Percentiles rank a stretch among this genome's conserved stretches.
phyloP scores from a whole-genome alignment of 1,140 invertebrate species.

The Monochamus saltuarius region DNA sequence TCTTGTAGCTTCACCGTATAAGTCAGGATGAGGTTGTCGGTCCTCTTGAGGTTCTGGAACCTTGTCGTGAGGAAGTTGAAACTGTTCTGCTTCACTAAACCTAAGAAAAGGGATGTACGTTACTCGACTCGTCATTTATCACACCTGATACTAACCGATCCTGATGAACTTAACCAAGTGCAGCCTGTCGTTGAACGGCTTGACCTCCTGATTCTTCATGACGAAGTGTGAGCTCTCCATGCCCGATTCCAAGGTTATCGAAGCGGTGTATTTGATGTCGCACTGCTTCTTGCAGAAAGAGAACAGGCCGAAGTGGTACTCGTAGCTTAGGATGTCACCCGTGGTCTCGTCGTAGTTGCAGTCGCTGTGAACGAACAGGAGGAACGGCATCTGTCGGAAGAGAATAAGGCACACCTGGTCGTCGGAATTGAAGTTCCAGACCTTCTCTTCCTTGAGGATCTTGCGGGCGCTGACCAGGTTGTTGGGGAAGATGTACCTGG shows the following conservation, averaged over 20 bases:
- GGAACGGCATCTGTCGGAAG: neutral
- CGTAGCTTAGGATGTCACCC: constrained; percentile 2
- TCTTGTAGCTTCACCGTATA: neutral
- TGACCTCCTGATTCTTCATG: constrained; percentile 15
- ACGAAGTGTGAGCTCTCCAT: neutral
- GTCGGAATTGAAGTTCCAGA: constrained; percentile 9
- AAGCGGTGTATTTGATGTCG: constrained; percentile 1
- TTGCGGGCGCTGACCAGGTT: constrained; percentile 3
- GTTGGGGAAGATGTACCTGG: neutral
- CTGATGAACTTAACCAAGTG: neutral
- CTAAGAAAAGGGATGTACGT: neutral
- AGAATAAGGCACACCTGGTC: constrained; percentile 4
- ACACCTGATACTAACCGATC: too few relatives aligned
- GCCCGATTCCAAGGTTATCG: neutral
- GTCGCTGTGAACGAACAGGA: constrained; percentile 11
- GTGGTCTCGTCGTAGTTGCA: constrained; percentile 3
- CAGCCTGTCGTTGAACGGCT: constrained; percentile 4
- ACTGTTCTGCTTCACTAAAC: neutral
- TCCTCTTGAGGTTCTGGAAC: constrained; percentile 3
- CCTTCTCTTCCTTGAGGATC: constrained; percentile 14
- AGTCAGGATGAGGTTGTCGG: neutral
- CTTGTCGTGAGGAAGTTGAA: constrained; percentile 10
- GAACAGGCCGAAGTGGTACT: constrained; percentile 13
- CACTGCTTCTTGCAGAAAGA: constrained; percentile 3
- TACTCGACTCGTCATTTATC: too few relatives aligned